Conservation (phyloP, 2,113 vertebrate species). For the Felis chaus region DNA sequence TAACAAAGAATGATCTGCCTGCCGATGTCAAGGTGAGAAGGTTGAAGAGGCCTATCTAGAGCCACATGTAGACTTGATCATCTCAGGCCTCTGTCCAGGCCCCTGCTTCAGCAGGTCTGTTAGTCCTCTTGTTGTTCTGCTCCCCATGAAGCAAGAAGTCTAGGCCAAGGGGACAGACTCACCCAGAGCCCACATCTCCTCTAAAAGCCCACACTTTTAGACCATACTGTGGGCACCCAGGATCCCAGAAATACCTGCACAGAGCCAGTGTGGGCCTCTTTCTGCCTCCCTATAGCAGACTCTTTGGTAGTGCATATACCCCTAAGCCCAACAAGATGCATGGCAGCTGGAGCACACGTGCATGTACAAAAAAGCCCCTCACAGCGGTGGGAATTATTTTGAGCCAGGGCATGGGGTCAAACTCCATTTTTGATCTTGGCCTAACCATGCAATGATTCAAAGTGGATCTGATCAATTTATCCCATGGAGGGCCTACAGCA, state of each 20-base stretch:
- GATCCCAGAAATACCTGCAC: background rate
- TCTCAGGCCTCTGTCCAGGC: rapidly evolving
- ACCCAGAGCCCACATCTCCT: background rate
- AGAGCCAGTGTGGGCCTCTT: background rate
- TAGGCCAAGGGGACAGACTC: background rate
- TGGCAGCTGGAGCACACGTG: rapidly evolving
- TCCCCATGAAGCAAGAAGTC: background rate
- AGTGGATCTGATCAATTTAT: background rate
- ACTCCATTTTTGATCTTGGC: background rate
- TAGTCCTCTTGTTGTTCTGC: background rate
- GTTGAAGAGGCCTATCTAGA: background rate
- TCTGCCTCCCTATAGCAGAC: background rate
- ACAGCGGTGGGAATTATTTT: background rate
- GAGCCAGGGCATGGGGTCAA: background rate
- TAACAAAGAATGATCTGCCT: background rate
- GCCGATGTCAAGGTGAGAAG: background rate
- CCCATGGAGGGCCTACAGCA: background rate
- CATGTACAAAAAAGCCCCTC: background rate
- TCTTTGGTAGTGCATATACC: background rate
- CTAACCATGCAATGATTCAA: background rate
- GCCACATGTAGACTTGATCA: background rate
- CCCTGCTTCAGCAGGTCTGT: background rate
- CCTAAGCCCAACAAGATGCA: background rate
- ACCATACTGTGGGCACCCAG: background rate
- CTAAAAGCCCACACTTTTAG: background rate